Percentiles rank a stretch among this genome's conserved stretches.
phyloP scores from a whole-genome alignment of 2,797 vertebrate species.

The Gambusia yucatana region DNA sequence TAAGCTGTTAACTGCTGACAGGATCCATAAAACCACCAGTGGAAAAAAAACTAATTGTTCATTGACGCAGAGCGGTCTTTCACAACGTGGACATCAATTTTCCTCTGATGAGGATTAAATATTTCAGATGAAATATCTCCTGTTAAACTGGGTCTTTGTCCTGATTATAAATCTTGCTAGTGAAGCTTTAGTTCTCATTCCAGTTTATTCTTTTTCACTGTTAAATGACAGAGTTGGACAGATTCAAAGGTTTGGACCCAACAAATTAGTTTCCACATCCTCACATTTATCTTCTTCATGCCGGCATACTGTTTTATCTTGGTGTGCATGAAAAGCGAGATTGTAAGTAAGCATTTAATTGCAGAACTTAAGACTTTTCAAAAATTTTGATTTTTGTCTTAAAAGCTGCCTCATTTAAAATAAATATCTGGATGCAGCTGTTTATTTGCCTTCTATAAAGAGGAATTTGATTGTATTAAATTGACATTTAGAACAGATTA shows the following conservation, averaged over 20 bases:
- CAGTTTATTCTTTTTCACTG: not conserved
- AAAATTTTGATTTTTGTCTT: not conserved
- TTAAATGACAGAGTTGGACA: not conserved
- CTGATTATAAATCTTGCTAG: not conserved
- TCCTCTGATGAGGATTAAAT: not conserved
- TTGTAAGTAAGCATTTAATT: not conserved
- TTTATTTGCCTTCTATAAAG: not conserved
- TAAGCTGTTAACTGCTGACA: no score
- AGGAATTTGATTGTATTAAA: not conserved
- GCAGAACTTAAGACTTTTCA: not conserved
- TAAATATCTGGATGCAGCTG: not conserved
- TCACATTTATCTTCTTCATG: not conserved
- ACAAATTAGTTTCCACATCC: not conserved
- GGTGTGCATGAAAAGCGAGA: not conserved
- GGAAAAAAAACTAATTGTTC: not conserved
- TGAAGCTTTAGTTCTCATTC: not conserved
- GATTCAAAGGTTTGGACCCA: constrained; percentile 1
- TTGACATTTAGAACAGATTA: not conserved
- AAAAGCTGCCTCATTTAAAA: constrained; percentile 13
- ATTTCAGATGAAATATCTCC: not conserved
- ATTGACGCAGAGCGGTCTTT: not conserved
- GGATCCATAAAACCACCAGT: no score
- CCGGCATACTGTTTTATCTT: not conserved
- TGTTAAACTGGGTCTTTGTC: not conserved
- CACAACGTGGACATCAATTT: not conserved